Percentiles rank a stretch among this genome's conserved stretches.
Conservation (phyloP, 2,113 vertebrate species). For the Psittacula cyanocephala region DNA sequence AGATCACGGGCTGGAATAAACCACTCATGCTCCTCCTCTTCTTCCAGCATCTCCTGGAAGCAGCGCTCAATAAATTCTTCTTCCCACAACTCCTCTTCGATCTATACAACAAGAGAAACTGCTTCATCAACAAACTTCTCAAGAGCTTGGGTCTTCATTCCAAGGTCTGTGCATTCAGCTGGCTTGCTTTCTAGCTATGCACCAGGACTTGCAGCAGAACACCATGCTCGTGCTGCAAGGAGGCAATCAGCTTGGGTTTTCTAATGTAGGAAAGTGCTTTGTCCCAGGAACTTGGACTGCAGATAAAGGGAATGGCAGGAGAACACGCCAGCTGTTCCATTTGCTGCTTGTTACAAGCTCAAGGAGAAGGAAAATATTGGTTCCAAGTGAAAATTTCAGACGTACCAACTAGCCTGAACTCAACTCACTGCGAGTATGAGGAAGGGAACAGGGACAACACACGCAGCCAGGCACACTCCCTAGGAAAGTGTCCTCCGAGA, state of each 20-base stretch:
- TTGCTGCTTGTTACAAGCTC: background rate
- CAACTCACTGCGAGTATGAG: background rate
- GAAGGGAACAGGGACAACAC: background rate
- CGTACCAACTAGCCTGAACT: background rate
- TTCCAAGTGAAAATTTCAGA: background rate
- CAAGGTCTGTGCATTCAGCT: background rate
- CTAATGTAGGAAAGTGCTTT: background rate
- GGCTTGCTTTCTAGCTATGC: background rate
- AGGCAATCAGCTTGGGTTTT: background rate
- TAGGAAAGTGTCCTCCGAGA: background rate
- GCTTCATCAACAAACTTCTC: background rate
- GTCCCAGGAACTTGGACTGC: background rate
- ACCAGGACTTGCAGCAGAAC: background rate
- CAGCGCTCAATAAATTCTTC: conserved; percentile 94
- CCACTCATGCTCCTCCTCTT: conserved; percentile 91
- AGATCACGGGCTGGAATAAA: conserved; percentile 93
- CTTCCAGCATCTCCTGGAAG: conserved; percentile 93
- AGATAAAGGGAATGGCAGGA: background rate
- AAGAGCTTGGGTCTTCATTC: background rate
- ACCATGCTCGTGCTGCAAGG: rapidly evolving
- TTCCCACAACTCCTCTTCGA: conserved; percentile 93
- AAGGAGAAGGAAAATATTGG: background rate
- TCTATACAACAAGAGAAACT: conserved; percentile 56
- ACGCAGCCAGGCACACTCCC: background rate
- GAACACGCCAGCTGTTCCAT: rapidly evolving